Evolutionary conservation across 53 echinoderm and acorn worm genomes (phyloP).

Genomic region (Stichopus horrens): DNA sequence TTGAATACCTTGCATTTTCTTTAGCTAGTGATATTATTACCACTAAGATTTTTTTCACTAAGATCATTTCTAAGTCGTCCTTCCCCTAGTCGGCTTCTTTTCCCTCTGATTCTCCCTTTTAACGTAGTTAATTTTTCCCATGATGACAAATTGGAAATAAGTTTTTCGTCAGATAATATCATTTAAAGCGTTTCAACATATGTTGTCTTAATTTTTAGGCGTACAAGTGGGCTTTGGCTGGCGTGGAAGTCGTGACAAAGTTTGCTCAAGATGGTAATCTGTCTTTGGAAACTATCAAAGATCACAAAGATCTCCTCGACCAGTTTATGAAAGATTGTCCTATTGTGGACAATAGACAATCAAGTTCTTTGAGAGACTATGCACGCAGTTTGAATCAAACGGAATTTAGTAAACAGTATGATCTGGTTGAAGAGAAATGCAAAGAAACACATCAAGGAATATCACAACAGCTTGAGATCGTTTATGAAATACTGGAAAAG

Average conservation of each 20-base stretch:
- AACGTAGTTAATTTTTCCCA: too few relatives aligned
- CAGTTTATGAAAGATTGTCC: conserved; percentile 76
- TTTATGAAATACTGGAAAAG: conserved; percentile 34
- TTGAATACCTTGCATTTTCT: too few relatives aligned
- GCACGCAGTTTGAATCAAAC: conserved; percentile 67
- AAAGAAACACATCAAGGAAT: conserved; percentile 66
- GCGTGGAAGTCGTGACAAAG: conserved; percentile 77
- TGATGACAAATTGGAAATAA: too few relatives aligned
- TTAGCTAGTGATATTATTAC: too few relatives aligned
- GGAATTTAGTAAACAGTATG: conserved; percentile 75
- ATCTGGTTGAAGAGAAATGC: conserved; percentile 72
- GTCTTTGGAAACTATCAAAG: conserved; percentile 66
- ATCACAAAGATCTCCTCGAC: conserved; percentile 67
- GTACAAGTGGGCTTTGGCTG: conserved; percentile 78
- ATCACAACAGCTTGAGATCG: conserved; percentile 51
- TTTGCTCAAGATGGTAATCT: conserved; percentile 65
- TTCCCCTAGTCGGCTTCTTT: too few relatives aligned
- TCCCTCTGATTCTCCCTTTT: too few relatives aligned
- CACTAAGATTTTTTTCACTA: too few relatives aligned
- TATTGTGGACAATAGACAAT: conserved; percentile 60
- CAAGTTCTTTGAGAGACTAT: conserved; percentile 55
- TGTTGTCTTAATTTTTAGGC: conserved; percentile 48
- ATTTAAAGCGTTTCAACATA: too few relatives aligned
- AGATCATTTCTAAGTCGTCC: too few relatives aligned
- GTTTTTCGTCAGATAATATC: too few relatives aligned